Percentiles rank a stretch among this genome's conserved stretches.
Evolutionary conservation across 1,140 invertebrate species (phyloP).

Genomic region (Lepidurus couesii): DNA sequence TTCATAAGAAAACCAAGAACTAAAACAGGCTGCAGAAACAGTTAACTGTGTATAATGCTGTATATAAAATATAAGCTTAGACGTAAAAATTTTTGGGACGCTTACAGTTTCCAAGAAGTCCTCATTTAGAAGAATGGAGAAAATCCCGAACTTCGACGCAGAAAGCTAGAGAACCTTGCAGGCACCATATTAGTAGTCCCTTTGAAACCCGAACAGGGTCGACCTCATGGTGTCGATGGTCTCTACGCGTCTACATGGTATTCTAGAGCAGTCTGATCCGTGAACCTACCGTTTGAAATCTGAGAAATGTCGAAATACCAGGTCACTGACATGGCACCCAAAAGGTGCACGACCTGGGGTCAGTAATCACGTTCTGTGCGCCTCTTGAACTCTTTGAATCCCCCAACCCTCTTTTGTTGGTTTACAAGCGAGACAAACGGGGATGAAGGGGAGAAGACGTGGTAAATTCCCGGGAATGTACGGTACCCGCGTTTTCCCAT

Average conservation of each 20-base stretch:
- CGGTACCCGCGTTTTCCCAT: neutral
- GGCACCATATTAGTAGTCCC: neutral
- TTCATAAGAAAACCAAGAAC: no score
- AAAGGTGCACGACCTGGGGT: conserved; percentile 3
- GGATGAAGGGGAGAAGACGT: neutral
- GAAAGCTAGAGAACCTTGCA: neutral
- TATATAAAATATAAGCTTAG: no score
- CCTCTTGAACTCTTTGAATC: neutral
- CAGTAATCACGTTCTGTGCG: neutral
- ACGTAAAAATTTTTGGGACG: no score
- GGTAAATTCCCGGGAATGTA: conserved; percentile 1
- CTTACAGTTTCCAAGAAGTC: neutral
- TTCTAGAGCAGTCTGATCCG: conserved; percentile 2
- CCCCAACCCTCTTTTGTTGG: neutral
- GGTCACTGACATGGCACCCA: conserved; percentile 6
- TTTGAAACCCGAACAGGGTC: neutral
- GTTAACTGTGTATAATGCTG: no score
- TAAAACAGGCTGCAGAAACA: no score
- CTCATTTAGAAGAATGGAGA: neutral
- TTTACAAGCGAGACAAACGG: conserved; percentile 15
- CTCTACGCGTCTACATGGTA: neutral
- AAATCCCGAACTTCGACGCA: neutral
- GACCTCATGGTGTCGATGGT: neutral
- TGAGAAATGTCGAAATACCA: conserved; percentile 8
- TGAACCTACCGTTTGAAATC: neutral